Base-by-base conservation (phyloP, 2,797 vertebrate genomes). In the Atherinosoma microstoma region DNA sequence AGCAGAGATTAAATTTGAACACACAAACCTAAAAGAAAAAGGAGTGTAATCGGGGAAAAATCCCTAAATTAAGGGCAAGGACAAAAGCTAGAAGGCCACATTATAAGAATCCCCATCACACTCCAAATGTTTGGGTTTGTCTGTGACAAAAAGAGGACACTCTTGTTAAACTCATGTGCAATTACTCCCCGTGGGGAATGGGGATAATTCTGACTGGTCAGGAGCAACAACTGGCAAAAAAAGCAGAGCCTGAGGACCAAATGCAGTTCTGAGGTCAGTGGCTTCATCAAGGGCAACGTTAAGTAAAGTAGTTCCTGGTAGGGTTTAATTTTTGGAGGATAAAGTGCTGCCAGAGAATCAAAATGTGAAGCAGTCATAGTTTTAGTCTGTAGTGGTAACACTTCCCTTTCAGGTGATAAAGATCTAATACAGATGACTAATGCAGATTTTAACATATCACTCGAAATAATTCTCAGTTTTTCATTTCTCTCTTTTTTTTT, bases 121-220 rank as follows among this genome's bases (percentile, higher is more conserved):
- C 22, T 38, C 30, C 30, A 47, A 32, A 61, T 74, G 53, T 71
- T 63, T 40, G 60, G 51, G 60, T 49, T 65, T 56, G 35, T 70
- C 35, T 69, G 38, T 30, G 66, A 40, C 60, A 70, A 53, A 51
- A 68, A 45, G 29, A 64, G 58, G 24, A 24, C 61, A 40, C 0
- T 6, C 13, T 51, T 64, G 22, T 38, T 42, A 35, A 51, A 72
- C 47, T 75, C 69, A 49, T 24, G 42, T 58, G 68, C 61, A 76
- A 64, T 66, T n/a, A 63, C 42, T 34, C 34, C 56, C 34, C 29
- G 7, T 36, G 53, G 58, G 61, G 13, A 58, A 20, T 16, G 30
- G 4, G 27, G 53, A 16, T 42, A 29, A 10, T 36, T 38, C 10
- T 36, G 9, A 27, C 51, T 67, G 24, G 45, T 53, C 58, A 57